Base-by-base conservation (phyloP, 2,888 invertebrate genomes). In the Protonemura montana region DNA sequence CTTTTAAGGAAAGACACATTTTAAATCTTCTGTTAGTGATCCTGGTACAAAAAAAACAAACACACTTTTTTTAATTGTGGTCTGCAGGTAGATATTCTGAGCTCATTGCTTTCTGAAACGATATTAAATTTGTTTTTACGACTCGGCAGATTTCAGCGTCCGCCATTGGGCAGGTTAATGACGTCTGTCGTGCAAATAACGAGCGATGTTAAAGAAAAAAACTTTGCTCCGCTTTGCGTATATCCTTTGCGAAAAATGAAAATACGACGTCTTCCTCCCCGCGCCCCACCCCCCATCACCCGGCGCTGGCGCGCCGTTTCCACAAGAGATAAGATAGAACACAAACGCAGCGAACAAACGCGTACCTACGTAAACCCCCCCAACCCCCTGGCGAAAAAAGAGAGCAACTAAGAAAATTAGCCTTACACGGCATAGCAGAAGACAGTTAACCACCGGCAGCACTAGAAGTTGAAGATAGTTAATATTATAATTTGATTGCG, bases 401-500 rank as follows among this genome's bases (percentile, higher is more conserved):
- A 59, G 59, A 59, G 59, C 59, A 59, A 13, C 59, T 13, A 59
- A 59, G 59, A 59, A 59, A 59, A 59, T 59, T 59, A 59, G 59
- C 59, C 59, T 3, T 21, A 59, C 59, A 59, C 21, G 59, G 59
- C 59, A 59, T 59, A 1, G 59, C 59, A 7, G 7, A 1, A 7
- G 59, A 59, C 13, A 21, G 16, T 13, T 29, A 59, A 84, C 13
- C 59, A 76, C 84, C 59, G 59, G 5, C 16, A 76, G 84, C 59
- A 26, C 27, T 16, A 76, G 76, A 76, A 59, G 42, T 84, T 59
- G 27, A 84, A 59, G 84, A 26, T 27, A 27, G 28, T 78, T 27
- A 27, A 78, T 78, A 78, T 27, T 78, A 81, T 81, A 81, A 81
- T 81, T 28, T 28, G 13, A 59, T 27, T 26, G 84, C 26, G 13